These are phyloP conservation scores for Pinctada fucata DNA, from an alignment of 2,888 invertebrate species.

Conservation along the genomic window DNA sequence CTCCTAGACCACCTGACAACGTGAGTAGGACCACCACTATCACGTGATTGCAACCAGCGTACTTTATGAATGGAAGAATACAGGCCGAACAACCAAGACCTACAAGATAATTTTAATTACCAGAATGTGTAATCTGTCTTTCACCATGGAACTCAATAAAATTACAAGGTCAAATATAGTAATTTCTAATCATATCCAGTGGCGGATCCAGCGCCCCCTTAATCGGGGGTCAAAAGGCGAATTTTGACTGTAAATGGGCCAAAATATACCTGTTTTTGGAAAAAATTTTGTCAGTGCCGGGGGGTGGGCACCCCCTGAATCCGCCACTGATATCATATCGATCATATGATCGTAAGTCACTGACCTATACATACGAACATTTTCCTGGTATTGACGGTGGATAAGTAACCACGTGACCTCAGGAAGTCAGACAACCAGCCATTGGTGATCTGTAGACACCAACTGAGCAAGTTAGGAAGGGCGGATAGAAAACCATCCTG, in stretches of 20 bases:
- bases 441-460: neutral
- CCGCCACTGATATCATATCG: no score
- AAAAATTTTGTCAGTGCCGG: no score
- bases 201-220: no score
- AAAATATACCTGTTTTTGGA: no score
- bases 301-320: no score
- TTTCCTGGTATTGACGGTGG: conserved; percentile 1
- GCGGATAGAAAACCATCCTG: conserved; percentile 7
- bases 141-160: no score
- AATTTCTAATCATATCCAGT: no score
- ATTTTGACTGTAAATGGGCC: no score
- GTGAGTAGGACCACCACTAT: neutral
- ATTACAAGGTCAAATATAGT: no score
- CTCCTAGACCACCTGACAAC: neutral
- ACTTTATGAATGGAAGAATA: neutral
- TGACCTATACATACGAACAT: neutral
- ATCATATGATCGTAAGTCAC: neutral
- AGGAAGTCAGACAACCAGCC: neutral
- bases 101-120: neutral
- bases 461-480: neutral
- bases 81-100: neutral
- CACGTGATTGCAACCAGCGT: neutral
- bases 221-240: no score
- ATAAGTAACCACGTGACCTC: neutral
- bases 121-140: neutral